Base-by-base conservation (phyloP, 2,113 vertebrate genomes). In the Dissostichus mawsoni region DNA sequence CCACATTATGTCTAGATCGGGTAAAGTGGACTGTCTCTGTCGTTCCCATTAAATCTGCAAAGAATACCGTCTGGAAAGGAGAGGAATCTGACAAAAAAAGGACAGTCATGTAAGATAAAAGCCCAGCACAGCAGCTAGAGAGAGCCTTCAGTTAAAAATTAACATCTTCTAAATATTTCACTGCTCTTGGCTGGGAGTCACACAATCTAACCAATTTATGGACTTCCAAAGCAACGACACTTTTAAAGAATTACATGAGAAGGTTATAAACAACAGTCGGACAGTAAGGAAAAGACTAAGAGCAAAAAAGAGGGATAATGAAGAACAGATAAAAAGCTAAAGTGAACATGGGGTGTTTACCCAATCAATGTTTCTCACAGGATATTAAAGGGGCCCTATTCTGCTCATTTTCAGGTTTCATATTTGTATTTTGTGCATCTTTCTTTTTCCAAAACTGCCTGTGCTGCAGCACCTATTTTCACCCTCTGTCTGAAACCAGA, bases 131-230 rank as follows among this genome's bases (percentile, higher is more conserved):
- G 72, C 55, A 50, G 13, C 51, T 10, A 47, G 48, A 56, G 5
- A 6, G 25, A 69, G 36, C 33, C 47, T 65, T 58, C 73, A 36
- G 45, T 51, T 74, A 25, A 51, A 67, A 75, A 58, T 57, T 75
- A 58, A 80, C 58, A 55, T 0, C 77, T 79, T 14, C 62, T 87
- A 36, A 73, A 83, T 76, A 25, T 78, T 88, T 86, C 45, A 88
- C 70, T 6, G 25, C 59, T 76, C 25, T 57, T 57, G 71, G 69
- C 59, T 41, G 65, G 13, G 76, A 75, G 77, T 73, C 71, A 48
- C 48, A 74, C 11, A 0, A n/a, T 18, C 48, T 61, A 56, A 29
- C n/a, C 3, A 1, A 36, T 68, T 59, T 73, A 47, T 58, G 57
- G 16, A 63, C 25, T 41, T 69, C n/a, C 47, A 62, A 16, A 69